Base-by-base conservation (phyloP, 2,888 invertebrate genomes). In the Amphiduros pacificus region DNA sequence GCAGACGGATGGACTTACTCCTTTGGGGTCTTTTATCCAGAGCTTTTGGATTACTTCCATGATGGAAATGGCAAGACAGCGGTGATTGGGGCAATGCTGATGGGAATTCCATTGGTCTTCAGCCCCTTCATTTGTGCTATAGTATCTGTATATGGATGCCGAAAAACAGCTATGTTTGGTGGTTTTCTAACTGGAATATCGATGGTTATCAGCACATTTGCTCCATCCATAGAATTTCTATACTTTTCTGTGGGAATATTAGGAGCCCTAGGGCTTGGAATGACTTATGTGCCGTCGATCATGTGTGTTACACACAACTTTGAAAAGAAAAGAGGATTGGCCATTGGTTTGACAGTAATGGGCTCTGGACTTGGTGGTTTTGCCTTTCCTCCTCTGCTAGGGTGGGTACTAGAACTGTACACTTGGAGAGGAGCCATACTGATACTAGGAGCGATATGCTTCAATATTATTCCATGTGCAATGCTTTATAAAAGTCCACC, bases 301-400 rank as follows among this genome's bases (percentile, higher is more conserved):
- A 50, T 71, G 27, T 59, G 61, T 11, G 71, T 71, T n/a, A 69
- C 70, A 3, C 59, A 53, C 40, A 65, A 71, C 53, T 71, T 71
- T 60, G 71, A 71, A 53, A 63, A 68, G 36, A 44, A 62, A 4
- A 55, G 71, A 52, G 71, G 71, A 14, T 57, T 71, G 11, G 71
- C 69, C 1, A 70, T 66, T 2, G 73, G 72, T 2, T 52, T 74
- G 6, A 71, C 73, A 11, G 69, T 72, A 5, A 64, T 67, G 11
- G 74, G 74, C 17, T 73, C 74, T 24, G 74, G 74, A 1, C 55
- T 73, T 9, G 74, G 74, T 17, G 64, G 68, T 2, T 62, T 74
- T 41, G 59, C 65, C 26, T 74, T 73, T 59, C 71, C 73, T 11
- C 71, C 70, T 0, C 48, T 76, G 20, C 63, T 68, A 22, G 64